Percentiles rank a stretch among this genome's conserved stretches.
Evolutionary conservation across 2,797 vertebrate species (phyloP).

Genomic region (Falco concolor): DNA sequence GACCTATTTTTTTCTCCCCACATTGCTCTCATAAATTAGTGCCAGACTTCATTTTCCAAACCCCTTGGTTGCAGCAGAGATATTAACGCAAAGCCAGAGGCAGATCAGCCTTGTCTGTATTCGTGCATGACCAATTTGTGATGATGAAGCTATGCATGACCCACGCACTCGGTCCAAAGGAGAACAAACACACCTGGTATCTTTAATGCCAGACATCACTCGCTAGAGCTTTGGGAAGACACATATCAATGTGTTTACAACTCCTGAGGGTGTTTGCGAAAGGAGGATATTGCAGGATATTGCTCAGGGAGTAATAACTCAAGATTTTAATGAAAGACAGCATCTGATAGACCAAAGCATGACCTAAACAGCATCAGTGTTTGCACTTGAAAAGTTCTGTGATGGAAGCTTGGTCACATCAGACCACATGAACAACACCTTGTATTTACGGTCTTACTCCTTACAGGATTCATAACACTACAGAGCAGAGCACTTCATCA

Average conservation of each 20-base stretch:
- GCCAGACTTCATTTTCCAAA: background rate
- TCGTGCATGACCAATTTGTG: background rate
- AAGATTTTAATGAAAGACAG: accelerated
- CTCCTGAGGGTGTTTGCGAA: background rate
- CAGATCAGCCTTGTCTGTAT: background rate
- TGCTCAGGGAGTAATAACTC: background rate
- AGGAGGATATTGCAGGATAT: background rate
- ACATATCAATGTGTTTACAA: accelerated
- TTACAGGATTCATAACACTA: background rate
- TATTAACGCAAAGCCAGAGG: background rate
- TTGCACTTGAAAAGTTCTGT: background rate
- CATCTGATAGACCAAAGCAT: background rate
- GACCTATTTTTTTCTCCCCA: background rate
- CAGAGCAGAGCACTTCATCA: background rate
- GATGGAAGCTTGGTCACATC: background rate
- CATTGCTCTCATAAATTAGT: background rate
- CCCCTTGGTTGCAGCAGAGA: background rate
- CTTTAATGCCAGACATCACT: background rate
- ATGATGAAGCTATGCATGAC: background rate
- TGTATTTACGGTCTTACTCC: too few relatives aligned
- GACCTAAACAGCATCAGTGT: background rate
- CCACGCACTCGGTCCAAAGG: accelerated
- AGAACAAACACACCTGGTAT: background rate
- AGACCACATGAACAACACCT: background rate
- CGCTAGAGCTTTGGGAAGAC: background rate